Conservation (phyloP, 2,888 invertebrate genomes). For the Rhagophthalmus giganteus region DNA sequence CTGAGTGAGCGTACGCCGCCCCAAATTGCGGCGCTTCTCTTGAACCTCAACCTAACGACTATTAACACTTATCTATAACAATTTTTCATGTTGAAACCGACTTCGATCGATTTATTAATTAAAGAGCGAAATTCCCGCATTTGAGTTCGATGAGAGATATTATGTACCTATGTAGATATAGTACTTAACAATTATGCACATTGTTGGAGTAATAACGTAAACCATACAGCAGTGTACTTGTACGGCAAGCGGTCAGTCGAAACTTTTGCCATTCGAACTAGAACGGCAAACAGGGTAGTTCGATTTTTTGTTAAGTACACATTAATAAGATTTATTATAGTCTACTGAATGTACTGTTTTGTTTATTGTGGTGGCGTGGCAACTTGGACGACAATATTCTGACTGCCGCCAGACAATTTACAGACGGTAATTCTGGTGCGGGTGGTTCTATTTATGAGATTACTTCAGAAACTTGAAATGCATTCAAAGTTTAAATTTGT, state of each 20-base stretch:
- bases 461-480: constrained; percentile 17
- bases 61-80: constrained; percentile 7
- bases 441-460: constrained; percentile 16
- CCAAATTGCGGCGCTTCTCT: constrained; percentile 28
- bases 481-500: constrained; percentile 15
- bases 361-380: constrained; percentile 28
- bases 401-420: constrained; percentile 32
- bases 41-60: constrained; percentile 20
- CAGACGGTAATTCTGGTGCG: constrained; percentile 19
- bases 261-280: constrained; percentile 31
- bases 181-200: no score
- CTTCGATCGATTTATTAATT: no score
- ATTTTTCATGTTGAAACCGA: no score
- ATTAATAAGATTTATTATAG: constrained; percentile 31
- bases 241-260: constrained; percentile 14
- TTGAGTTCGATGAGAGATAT: no score
- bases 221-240: background rate
- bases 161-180: no score
- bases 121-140: no score
- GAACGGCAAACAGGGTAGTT: constrained; percentile 26
- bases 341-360: constrained; percentile 29
- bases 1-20: constrained; percentile 32
- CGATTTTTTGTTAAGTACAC: constrained; percentile 26
- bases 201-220: no score
- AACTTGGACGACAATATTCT: constrained; percentile 30